phyloP scores from a whole-genome alignment of 2,113 vertebrate genomes.

The Recurvirostra avosetta region DNA sequence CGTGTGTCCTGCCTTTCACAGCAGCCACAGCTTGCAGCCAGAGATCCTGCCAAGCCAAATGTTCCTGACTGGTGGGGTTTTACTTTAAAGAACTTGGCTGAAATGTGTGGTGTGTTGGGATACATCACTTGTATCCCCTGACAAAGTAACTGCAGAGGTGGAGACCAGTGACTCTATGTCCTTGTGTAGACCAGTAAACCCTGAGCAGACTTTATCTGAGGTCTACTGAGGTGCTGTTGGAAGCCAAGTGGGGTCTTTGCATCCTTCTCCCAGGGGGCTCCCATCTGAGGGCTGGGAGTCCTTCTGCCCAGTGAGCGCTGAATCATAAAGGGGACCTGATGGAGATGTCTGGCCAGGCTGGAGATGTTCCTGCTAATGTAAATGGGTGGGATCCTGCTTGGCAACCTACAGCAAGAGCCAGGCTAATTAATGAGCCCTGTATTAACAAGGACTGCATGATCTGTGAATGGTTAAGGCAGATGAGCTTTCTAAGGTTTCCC shows the following conservation, averaged over 20 bases:
- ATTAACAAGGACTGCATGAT: background rate
- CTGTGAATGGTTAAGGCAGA: no score
- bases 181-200: background rate
- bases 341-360: background rate
- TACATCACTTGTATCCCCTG: background rate
- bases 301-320: background rate
- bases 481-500: background rate
- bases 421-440: background rate
- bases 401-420: background rate
- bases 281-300: background rate
- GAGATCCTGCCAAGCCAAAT: background rate
- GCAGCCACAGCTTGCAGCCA: background rate
- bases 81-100: background rate
- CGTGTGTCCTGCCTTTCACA: background rate
- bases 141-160: background rate
- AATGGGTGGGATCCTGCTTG: background rate
- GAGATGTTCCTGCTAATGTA: background rate
- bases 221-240: background rate
- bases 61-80: rapidly evolving
- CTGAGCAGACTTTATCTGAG: background rate
- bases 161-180: background rate
- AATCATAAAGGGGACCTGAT: background rate
- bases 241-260: background rate
- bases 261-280: background rate
- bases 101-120: background rate